Evolutionary conservation across 2,888 invertebrate genomes (phyloP).

Genomic region (Volucella inanis): DNA sequence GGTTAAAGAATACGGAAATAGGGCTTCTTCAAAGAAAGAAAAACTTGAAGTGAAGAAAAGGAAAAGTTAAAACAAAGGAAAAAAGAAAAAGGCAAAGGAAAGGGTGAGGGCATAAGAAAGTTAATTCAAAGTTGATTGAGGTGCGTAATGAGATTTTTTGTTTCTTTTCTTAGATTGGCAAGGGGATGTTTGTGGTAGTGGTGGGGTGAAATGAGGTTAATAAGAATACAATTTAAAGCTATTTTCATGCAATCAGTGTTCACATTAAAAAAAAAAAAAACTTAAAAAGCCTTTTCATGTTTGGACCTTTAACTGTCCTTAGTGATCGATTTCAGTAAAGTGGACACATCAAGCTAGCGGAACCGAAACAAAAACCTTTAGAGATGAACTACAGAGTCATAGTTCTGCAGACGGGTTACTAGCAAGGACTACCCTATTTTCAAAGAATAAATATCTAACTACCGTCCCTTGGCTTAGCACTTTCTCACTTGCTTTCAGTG

Average conservation of each 20-base stretch:
- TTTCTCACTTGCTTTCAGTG: no score
- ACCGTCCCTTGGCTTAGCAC: no score
- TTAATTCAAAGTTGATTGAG: slow-evolving; percentile 21
- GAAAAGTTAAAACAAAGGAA: background rate
- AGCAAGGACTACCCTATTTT: no score
- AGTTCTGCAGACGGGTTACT: no score
- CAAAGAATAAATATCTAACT: no score
- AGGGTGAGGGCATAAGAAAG: background rate
- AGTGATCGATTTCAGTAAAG: no score
- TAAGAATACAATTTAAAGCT: background rate
- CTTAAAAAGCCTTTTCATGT: no score
- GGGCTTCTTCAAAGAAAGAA: slow-evolving; percentile 70
- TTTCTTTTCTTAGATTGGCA: background rate
- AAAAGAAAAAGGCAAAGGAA: background rate
- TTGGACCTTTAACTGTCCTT: no score
- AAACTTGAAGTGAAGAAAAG: background rate
- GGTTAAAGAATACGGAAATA: slow-evolving; percentile 23
- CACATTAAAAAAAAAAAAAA: background rate
- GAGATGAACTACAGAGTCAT: no score
- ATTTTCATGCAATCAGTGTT: slow-evolving; percentile 16
- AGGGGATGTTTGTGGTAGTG: background rate
- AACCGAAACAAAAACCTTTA: no score
- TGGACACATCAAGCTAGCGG: no score
- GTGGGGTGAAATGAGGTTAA: background rate
- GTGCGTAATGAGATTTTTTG: background rate